Conservation (phyloP, 2,888 invertebrate species). For the Patella depressa region DNA sequence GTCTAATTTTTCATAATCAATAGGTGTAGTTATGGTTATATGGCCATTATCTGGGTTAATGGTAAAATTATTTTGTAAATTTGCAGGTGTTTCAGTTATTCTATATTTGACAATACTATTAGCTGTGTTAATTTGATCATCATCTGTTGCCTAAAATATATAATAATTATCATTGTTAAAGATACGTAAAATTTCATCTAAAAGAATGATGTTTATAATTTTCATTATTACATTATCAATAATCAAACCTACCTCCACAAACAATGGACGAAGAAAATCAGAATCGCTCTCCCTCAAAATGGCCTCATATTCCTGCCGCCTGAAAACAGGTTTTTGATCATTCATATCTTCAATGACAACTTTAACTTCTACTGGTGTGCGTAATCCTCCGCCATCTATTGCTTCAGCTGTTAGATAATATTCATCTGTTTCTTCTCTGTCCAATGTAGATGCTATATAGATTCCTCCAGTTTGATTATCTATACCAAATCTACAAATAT, state of each 20-base stretch:
- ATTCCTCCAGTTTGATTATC: slow-evolving; percentile 80
- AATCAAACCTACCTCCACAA: slow-evolving; percentile 75
- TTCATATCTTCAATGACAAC: slow-evolving; percentile 64
- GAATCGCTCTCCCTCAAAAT: slow-evolving; percentile 81
- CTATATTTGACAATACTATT: slow-evolving; percentile 62
- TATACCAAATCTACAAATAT: slow-evolving; percentile 76
- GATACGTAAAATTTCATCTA: neutral
- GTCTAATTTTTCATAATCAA: slow-evolving; percentile 64
- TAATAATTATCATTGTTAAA: neutral
- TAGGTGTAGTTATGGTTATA: slow-evolving; percentile 54
- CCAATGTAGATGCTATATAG: slow-evolving; percentile 76
- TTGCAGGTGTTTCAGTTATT: slow-evolving; percentile 48
- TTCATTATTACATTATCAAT: neutral
- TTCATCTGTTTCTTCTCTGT: slow-evolving; percentile 85
- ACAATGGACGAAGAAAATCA: slow-evolving; percentile 84
- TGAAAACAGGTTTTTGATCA: slow-evolving; percentile 63
- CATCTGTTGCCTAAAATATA: slow-evolving; percentile 79
- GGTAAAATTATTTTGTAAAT: slow-evolving; percentile 72
- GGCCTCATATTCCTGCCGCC: slow-evolving; percentile 59
- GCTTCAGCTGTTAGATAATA: slow-evolving; percentile 86
- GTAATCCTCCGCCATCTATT: slow-evolving; percentile 82
- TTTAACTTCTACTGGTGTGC: slow-evolving; percentile 58
- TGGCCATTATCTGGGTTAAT: slow-evolving; percentile 80
- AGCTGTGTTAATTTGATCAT: slow-evolving; percentile 75
- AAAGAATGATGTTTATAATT: neutral